Base-by-base conservation (phyloP, 2,113 vertebrate genomes). In the Pedetes capensis region DNA sequence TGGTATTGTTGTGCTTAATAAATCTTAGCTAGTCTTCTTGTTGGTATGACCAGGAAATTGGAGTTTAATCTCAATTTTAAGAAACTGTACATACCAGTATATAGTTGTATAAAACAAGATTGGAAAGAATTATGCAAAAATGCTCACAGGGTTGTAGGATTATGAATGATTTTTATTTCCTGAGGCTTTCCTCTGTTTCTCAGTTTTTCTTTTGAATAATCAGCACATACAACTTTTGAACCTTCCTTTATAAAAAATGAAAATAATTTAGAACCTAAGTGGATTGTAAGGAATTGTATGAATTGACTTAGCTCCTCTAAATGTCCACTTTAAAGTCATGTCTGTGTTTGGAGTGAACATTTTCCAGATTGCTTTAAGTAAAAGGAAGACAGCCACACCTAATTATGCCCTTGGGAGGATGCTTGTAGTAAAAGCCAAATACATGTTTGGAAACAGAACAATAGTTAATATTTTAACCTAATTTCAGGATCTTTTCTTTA, bases 311-410 rank as follows among this genome's bases (percentile, higher is more conserved):
- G 44, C 29, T 79, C 12, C 69, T 68, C 72, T 72, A 57, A 79
- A 68, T 89, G 51, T 61, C 72, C 44, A 3, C 59, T 94, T 91
- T 75, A 66, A 63, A 55, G 79, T 3, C 51, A 53, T 53, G 25
- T 66, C 69, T 95, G 18, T 49, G 63, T 78, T 94, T 89, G 44
- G 49, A 79, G 49, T 71, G 59, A 89, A 91, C 17, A 47, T 76
- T 91, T 93, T 83, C 57, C 42, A 69, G 44, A 14, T 17, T 61
- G 44, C 71, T 94, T 82, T 4, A 4, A 95, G 83, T 83, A 72
- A 81, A 29, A 95, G 87, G 95, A 97, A 95, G 81, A 61, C 20
- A 89, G 90, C 90, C 92, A 93, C 80, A 75, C 75, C 90, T 97
- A 89, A 93, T 80, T 92, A 59, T 69, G 59, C 87, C n/a, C 80